These are phyloP conservation scores for Eidolon dupreanum DNA, from an alignment of 2,797 vertebrate genomes.

Conservation along the genomic window DNA sequence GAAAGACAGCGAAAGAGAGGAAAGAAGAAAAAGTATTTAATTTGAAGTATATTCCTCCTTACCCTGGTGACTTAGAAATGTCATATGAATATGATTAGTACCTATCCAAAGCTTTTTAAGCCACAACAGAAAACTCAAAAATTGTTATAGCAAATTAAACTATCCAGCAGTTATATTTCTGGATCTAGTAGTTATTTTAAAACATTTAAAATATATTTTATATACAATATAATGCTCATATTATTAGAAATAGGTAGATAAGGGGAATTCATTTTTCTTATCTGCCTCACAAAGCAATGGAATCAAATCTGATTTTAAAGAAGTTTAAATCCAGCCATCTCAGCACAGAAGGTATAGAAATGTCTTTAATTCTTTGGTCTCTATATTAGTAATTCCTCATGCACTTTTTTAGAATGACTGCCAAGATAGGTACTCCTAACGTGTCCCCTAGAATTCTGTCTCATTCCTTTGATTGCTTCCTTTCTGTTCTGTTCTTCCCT, in stretches of 20 bases:
- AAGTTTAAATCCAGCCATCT: not conserved
- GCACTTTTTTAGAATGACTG: not conserved
- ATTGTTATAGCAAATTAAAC: not conserved
- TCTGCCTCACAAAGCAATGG: not conserved
- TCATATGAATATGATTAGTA: not conserved
- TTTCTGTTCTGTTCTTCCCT: not conserved
- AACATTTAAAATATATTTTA: not conserved
- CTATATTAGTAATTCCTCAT: not conserved
- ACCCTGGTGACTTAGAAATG: not conserved
- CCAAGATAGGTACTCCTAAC: not conserved
- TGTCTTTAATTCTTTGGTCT: not conserved
- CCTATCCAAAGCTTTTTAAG: not conserved
- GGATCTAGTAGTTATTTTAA: not conserved
- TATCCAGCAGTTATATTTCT: not conserved
- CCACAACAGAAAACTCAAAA: not conserved
- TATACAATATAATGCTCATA: not conserved
- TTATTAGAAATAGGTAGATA: not conserved
- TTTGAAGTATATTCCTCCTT: not conserved
- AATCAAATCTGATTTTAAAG: not conserved
- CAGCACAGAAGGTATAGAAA: not conserved
- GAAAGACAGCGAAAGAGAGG: not conserved
- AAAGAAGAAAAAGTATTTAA: constrained; percentile 16
- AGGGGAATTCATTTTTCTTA: not conserved
- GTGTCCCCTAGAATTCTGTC: not conserved
- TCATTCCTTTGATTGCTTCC: not conserved